Conservation (phyloP, 2,797 vertebrate species). For the Liasis olivaceus region DNA sequence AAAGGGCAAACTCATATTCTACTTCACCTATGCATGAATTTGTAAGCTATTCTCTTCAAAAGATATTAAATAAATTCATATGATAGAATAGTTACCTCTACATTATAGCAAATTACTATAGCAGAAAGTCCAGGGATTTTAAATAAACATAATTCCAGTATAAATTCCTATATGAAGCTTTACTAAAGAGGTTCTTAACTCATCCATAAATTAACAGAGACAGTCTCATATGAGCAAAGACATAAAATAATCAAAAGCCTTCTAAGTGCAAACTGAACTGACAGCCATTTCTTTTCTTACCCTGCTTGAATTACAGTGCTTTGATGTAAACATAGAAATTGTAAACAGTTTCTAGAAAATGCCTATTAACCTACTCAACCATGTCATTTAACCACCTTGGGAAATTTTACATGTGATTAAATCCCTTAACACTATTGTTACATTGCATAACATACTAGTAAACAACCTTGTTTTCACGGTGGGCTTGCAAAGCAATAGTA, state of each 20-base stretch:
- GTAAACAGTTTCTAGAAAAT: slow-evolving; percentile 37
- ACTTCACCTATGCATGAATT: background rate
- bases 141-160: background rate
- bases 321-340: slow-evolving; percentile 12
- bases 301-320: slow-evolving; percentile 22
- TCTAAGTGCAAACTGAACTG: slow-evolving; percentile 23
- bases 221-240: slow-evolving; percentile 17
- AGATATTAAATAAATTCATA: background rate
- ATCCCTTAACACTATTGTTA: slow-evolving; percentile 28
- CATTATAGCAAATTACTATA: background rate
- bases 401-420: slow-evolving; percentile 49
- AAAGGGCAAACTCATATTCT: background rate
- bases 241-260: slow-evolving; percentile 28
- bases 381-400: slow-evolving; percentile 25
- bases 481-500: background rate
- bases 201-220: slow-evolving; percentile 9
- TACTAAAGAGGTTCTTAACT: background rate
- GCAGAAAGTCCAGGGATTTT: background rate
- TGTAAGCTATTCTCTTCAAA: slow-evolving; percentile 22
- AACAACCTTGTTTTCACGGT: slow-evolving; percentile 22
- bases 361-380: background rate
- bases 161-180: background rate
- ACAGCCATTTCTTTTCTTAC: slow-evolving; percentile 12
- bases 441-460: slow-evolving; percentile 17
- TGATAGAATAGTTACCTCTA: background rate